Base-by-base conservation (phyloP, 2,113 vertebrate genomes). In the Uropsilus gracilis region DNA sequence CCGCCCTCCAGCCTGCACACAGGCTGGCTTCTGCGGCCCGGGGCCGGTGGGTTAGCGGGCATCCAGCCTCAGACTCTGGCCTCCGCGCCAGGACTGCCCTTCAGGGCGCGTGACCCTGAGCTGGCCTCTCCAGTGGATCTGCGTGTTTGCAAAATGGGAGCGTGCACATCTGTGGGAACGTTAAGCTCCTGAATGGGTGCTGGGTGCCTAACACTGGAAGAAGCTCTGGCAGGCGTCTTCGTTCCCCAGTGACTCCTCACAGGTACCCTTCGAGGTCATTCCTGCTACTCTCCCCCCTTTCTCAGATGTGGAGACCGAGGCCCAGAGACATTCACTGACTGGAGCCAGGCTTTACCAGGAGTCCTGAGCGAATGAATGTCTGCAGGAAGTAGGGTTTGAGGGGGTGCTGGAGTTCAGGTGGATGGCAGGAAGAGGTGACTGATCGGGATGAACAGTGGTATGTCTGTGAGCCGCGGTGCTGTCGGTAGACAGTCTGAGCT, bases 41-140 rank as follows among this genome's bases (percentile, higher is more conserved):
- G 28, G 12, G 3, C 17, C 1, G 26, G 5, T 9, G 22, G 16
- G 39, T 1, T 30, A 1, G 26, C 8, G 2, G 1, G 7, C 64
- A 32, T 20, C 32, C 22, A 1, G 2, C 3, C 39, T 34, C 22
- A 76, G 3, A 18, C 11, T 1, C 11, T n/a, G 18, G 22, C 2
- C 34, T 75, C 32, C 75, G 30, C 50, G 10, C 42, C 20, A 24
- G 14, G 6, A 24, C 30, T 55, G 18, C 17, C 28, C 0, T 4
- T 32, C 53, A 10, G 16, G 26, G 32, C 37, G 3, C 16, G 32
- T 66, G 75, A 24, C 78, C 72, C 44, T 78, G 30, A 91, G 37
- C 34, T 63, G 44, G 75, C 13, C n/a, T 50, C n/a, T 50, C 8
- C 6, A 18, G 12, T 81, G 34, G 34, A 0, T 82, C 64, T 86